These are phyloP conservation scores for Pinctada fucata DNA, from an alignment of 2,888 invertebrate species.

Conservation along the genomic window DNA sequence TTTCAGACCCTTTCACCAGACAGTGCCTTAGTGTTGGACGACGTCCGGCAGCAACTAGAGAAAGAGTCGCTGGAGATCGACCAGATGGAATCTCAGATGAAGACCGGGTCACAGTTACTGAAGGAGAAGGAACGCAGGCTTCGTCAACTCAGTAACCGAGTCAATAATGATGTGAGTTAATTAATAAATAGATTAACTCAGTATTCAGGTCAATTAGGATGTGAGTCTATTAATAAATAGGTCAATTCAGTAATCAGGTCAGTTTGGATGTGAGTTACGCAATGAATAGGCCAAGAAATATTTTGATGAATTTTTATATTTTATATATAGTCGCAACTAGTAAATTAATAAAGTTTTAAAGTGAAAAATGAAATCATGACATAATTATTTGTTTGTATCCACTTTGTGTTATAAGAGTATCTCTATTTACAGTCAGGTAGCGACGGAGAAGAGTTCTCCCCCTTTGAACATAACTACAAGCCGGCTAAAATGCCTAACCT, in stretches of 20 bases:
- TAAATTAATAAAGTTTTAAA: too few species aligned
- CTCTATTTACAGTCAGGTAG: constrained; percentile 64
- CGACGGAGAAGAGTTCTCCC: constrained; percentile 67
- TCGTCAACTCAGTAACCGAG: constrained; percentile 58
- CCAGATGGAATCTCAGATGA: constrained; percentile 67
- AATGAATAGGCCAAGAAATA: too few species aligned
- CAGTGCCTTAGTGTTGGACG: constrained; percentile 61
- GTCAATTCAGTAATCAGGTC: too few species aligned
- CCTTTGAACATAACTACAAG: constrained; percentile 63
- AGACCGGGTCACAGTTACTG: constrained; percentile 66
- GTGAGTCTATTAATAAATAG: too few species aligned
- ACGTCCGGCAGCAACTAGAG: constrained; percentile 68
- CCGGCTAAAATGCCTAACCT: constrained; percentile 60
- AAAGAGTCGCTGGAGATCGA: constrained; percentile 69
- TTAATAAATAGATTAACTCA: too few species aligned
- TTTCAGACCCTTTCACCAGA: constrained; percentile 49
- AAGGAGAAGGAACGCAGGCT: constrained; percentile 71
- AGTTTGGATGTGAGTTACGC: too few species aligned
- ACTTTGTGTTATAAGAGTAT: too few species aligned
- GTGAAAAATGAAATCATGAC: too few species aligned
- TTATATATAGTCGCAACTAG: too few species aligned
- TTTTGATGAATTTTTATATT: too few species aligned
- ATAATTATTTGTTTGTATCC: too few species aligned
- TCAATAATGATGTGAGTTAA: constrained; percentile 46
- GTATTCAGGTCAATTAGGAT: too few species aligned